Evolutionary conservation across 2,888 invertebrate genomes (phyloP).

Genomic region (Tenodera sinensis): DNA sequence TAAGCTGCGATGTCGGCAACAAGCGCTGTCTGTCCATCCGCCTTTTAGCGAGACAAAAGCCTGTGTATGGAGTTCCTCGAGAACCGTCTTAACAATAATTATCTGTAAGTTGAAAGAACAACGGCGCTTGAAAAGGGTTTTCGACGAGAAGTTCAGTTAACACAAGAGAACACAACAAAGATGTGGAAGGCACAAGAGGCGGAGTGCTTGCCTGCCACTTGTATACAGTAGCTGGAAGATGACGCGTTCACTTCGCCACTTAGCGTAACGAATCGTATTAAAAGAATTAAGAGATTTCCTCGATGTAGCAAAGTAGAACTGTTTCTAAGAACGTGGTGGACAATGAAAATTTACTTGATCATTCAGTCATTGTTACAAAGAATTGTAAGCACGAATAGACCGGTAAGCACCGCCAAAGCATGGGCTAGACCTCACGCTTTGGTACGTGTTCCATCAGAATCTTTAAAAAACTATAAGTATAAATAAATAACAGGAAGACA

Average conservation of each 20-base stretch:
- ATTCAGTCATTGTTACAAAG: background rate
- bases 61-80: background rate
- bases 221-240: background rate
- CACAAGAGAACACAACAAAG: background rate
- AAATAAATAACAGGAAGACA: too few species aligned
- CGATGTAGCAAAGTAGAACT: background rate
- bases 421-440: background rate
- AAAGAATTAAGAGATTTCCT: background rate
- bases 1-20: background rate
- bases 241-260: background rate
- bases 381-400: background rate
- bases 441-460: background rate
- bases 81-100: slow-evolving; percentile 13
- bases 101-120: slow-evolving; percentile 17
- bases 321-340: background rate
- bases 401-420: background rate
- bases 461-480: background rate
- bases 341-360: background rate
- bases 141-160: background rate
- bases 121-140: background rate
- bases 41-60: slow-evolving; percentile 7
- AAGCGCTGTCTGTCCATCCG: background rate
- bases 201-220: background rate
- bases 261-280: background rate
- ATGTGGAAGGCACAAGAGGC: background rate